A percentile compares a stretch with the other conserved stretches of the same genome.
These are phyloP conservation scores for Drosophila neutralis DNA, from an alignment of 2,888 invertebrate species.

Conservation along the genomic window DNA sequence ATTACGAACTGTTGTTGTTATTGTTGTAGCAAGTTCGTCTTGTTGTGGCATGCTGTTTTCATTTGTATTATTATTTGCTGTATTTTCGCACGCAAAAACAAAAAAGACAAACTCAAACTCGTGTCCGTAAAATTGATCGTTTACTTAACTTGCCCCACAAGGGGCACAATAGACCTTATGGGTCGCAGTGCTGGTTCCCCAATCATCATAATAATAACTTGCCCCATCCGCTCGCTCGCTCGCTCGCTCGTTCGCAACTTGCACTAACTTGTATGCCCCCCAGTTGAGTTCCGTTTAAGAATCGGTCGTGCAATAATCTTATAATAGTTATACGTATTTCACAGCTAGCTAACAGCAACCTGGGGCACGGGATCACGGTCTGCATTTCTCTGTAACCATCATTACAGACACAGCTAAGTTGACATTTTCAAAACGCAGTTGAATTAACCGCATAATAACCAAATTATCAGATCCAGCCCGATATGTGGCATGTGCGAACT, in stretches of 20 bases:
- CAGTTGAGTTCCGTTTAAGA: background rate
- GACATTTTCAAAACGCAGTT: constrained; percentile 44
- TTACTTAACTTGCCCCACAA: too few species aligned
- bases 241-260: background rate
- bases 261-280: constrained; percentile 3
- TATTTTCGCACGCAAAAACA: constrained; percentile 34
- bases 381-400: constrained; percentile 52
- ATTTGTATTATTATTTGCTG: constrained; percentile 17
- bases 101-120: background rate
- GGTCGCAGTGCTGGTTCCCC: too few species aligned
- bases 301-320: constrained; percentile 16
- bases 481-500: too few species aligned
- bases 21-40: constrained; percentile 38
- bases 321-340: constrained; percentile 41
- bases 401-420: constrained; percentile 60
- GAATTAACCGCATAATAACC: constrained; percentile 6
- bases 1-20: constrained; percentile 10
- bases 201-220: background rate
- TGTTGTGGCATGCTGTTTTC: constrained; percentile 22
- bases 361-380: constrained; percentile 29
- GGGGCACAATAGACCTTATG: too few species aligned
- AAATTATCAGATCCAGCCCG: background rate
- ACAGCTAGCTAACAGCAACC: constrained; percentile 39
- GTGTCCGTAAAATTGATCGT: background rate
- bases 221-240: background rate